These are phyloP conservation scores for Nineta flava DNA, from an alignment of 2,888 invertebrate genomes.

Conservation along the genomic window DNA sequence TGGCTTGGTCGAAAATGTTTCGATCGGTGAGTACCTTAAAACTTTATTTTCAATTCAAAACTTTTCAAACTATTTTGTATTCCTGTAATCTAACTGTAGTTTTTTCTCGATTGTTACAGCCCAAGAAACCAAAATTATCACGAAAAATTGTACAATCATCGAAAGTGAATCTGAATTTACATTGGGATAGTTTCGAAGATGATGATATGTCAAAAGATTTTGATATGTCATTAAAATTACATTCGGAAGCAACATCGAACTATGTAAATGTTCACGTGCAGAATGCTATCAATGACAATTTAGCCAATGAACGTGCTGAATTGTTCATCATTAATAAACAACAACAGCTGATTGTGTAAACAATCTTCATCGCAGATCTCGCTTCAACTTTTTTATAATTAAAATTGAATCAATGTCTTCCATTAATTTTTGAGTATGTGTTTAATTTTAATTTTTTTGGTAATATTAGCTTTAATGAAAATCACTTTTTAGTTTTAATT, in stretches of 20 bases:
- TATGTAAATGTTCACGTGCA: constrained; percentile 21
- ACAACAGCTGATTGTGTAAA: background rate
- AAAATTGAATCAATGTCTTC: background rate
- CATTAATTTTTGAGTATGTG: too few species aligned
- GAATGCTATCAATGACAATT: constrained; percentile 37
- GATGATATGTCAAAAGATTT: constrained; percentile 32
- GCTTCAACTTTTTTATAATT: background rate
- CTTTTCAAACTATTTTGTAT: background rate
- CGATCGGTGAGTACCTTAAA: constrained; percentile 32
- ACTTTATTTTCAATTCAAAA: background rate
- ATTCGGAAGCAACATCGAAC: constrained; percentile 31
- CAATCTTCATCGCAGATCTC: background rate
- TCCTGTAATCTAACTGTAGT: background rate
- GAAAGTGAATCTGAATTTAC: constrained; percentile 45
- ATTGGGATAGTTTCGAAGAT: constrained; percentile 45
- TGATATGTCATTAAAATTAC: constrained; percentile 29
- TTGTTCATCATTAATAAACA: constrained; percentile 15
- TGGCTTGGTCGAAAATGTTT: constrained; percentile 39
- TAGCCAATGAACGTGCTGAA: constrained; percentile 39
- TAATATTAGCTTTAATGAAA: background rate
- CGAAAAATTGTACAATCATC: constrained; percentile 38
- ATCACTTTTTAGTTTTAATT: background rate
- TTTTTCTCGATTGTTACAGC: constrained; percentile 30
- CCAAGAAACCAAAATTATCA: constrained; percentile 37
- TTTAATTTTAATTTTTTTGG: background rate